Base-by-base conservation (phyloP, 2,113 vertebrate genomes). In the Piprites chloris region DNA sequence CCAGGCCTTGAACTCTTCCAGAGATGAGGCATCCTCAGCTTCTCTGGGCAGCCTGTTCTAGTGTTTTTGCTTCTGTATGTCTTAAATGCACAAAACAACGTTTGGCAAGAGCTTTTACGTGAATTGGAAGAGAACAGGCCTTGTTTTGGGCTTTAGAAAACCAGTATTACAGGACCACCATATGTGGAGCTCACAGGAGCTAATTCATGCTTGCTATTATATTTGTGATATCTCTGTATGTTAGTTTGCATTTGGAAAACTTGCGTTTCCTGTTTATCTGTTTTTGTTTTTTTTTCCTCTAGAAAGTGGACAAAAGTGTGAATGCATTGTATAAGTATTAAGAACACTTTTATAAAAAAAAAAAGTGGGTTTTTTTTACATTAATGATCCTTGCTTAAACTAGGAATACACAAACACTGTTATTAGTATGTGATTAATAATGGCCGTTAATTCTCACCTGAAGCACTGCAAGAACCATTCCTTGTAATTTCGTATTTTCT, bases 141-240 rank as follows among this genome's bases (percentile, higher is more conserved):
- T 3, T 35, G 4, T 1, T 0, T 47, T 63, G 7, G 23, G 4
- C 0, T n/a, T 68, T 15, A 42, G 79, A 73, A 23, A 0, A 26
- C 32, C 32, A 19, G 22, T 26, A 30, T 11, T 42, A n/a, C 2
- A 10, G 47, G 39, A 49, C 20, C 10, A 41, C 12, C 8, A 5
- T 49, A 3, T 5, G 21, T 46, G 32, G 32, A 47, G 10, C 13
- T 19, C 30, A 3, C 11, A 22, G 46, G 47, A 37, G 4, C 50
- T 16, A 73, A 11, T 35, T 74, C 5, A 9, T n/a, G 12, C 15
- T 73, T 50, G 19, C 14, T 4, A 1, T 65, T 17, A 1, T 24
- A 41, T 24, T 72, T 56, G 14, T 59, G 42, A 3, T 72, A 23
- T 3, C 2, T 59, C 5, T 63, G 2, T 68, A 7, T 80, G 49